Base-by-base conservation (phyloP, 1,140 invertebrate genomes). In the Eurosta solidaginis region DNA sequence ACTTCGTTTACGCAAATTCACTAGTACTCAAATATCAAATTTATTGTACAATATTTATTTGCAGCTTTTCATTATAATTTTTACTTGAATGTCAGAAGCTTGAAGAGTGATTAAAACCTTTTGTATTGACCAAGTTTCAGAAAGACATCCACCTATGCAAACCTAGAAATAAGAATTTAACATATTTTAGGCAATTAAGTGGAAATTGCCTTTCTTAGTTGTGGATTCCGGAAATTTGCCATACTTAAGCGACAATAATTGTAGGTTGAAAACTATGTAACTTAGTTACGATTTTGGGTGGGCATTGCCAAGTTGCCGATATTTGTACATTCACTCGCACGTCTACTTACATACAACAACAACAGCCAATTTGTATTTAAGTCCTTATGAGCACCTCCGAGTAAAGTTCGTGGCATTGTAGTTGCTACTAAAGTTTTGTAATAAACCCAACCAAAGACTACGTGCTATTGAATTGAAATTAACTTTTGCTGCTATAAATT, bases 181-280 rank as follows among this genome's bases (percentile, higher is more conserved):
- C 6, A 42, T 40, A 68, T 68, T 68, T 68, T 68, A 68, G 59
- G 59, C 59, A 33, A 33, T 68, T 68, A 68, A 68, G 59, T 68
- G n/a, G 36, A 42, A 68, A 68, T 68, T 68, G 59, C 59, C 59
- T 33, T 68, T 68, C 59, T 68, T 68, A 68, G 33, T 68, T 42
- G 59, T 68, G 59, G n/a, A 29, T 68, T 68, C 59, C 59, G 59
- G 59, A 68, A 68, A 68, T 68, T 68, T 40, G 59, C 40, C n/a
- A 33, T 68, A 40, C 27, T 68, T 68, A 68, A 33, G 59, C 59
- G 59, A 68, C 59, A 68, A 68, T 68, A 68, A 68, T 68, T 68
- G 59, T 68, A 68, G n/a, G 5, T 42, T 40, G 17, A n/a, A 22
- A 68, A 68, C 59, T 68, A 68, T 68, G 59, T 40, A 40, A 40